phyloP scores from a whole-genome alignment of 2,888 invertebrate species.

The Chloromyia formosa region DNA sequence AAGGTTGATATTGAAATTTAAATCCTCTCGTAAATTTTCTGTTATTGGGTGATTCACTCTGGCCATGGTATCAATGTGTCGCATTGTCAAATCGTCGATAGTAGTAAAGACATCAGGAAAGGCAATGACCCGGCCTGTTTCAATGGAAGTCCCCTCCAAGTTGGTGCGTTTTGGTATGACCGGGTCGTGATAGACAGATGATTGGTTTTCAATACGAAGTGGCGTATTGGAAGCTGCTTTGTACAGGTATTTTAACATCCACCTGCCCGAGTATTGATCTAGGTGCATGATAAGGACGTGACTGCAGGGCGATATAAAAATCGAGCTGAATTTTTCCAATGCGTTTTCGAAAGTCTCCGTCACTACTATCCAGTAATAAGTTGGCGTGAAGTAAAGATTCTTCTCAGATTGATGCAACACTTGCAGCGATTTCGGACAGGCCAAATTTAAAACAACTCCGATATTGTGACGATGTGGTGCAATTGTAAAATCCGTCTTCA shows the following conservation, averaged over 20 bases:
- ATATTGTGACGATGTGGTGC: conserved; percentile 53
- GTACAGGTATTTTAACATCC: conserved; percentile 57
- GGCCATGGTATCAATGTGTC: conserved; percentile 64
- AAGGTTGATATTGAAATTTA: conserved; percentile 65
- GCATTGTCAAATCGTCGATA: conserved; percentile 59
- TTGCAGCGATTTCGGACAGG: conserved; percentile 55
- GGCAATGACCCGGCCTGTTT: conserved; percentile 59
- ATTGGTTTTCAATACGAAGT: conserved; percentile 53
- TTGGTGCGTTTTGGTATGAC: conserved; percentile 58
- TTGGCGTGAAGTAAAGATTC: conserved; percentile 59
- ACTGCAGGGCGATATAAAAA: conserved; percentile 51
- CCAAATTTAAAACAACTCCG: conserved; percentile 57
- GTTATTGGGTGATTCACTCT: conserved; percentile 63
- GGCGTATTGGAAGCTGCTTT: conserved; percentile 56
- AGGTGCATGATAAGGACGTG: conserved; percentile 57
- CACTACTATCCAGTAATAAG: conserved; percentile 59
- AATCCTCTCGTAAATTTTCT: conserved; percentile 59
- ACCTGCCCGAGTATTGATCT: conserved; percentile 54
- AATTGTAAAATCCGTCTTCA: neutral
- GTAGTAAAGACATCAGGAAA: conserved; percentile 61
- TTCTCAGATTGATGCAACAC: conserved; percentile 56
- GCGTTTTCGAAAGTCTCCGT: neutral
- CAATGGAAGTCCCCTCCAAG: conserved; percentile 59
- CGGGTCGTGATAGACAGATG: conserved; percentile 55
- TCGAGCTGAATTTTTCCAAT: neutral